Conservation (phyloP, 2,113 vertebrate genomes). For the Pelusios castaneus region DNA sequence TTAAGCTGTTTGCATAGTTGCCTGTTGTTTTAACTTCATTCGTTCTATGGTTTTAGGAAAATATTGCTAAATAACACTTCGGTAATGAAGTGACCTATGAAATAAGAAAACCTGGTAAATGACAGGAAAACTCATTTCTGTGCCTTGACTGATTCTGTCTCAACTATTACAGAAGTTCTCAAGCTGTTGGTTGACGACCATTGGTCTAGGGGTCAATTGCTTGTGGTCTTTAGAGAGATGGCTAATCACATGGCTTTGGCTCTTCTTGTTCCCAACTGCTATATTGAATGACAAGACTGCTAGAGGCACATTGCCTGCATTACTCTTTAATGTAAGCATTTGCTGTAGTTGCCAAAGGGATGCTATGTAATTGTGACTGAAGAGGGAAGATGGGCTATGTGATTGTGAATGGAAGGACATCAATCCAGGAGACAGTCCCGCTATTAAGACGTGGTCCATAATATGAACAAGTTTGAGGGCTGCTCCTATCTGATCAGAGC, state of each 20-base stretch:
- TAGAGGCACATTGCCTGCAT: neutral
- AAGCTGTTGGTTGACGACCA: neutral
- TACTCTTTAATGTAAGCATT: neutral
- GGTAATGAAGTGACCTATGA: neutral
- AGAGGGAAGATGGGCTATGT: neutral
- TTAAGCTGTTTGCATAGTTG: neutral
- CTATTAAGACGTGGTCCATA: neutral
- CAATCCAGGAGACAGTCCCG: neutral
- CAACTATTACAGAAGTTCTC: neutral
- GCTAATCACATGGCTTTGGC: neutral
- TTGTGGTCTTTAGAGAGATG: neutral
- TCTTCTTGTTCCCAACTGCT: neutral
- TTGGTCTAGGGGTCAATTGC: neutral
- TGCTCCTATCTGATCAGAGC: neutral
- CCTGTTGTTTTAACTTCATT: neutral
- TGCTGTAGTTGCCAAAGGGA: neutral
- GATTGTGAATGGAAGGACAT: neutral
- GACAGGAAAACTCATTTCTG: neutral
- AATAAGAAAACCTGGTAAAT: neutral
- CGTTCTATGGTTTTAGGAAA: neutral
- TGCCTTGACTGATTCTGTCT: neutral
- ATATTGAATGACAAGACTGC: neutral
- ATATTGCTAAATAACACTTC: neutral
- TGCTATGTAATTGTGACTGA: neutral
- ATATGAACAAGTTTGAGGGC: neutral